Conservation (phyloP, 1,140 invertebrate species). For the Tenebrio molitor region DNA sequence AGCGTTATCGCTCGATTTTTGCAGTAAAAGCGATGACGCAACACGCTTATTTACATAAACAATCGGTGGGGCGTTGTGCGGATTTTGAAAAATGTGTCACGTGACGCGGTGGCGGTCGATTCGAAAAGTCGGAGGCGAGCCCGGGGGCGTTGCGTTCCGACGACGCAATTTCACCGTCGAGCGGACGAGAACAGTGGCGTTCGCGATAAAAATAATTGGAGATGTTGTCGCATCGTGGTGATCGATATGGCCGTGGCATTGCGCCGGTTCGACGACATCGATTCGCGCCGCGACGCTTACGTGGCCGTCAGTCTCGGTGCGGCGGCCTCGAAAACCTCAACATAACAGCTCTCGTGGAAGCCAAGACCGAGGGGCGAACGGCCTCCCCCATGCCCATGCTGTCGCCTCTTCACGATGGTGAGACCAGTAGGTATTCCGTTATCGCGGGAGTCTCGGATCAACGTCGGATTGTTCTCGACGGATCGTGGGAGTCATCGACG, state of each 20-base stretch:
- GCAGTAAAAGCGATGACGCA: constrained; percentile 6
- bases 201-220: constrained; percentile 8
- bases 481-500: background rate
- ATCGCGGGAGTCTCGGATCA: too few species aligned
- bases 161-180: constrained; percentile 5
- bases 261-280: constrained; percentile 45
- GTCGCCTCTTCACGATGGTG: constrained; percentile 51
- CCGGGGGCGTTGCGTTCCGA: background rate
- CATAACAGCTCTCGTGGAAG: constrained; percentile 41
- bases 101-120: constrained; percentile 32
- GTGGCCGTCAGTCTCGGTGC: constrained; percentile 40
- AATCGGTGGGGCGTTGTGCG: too few species aligned
- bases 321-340: constrained; percentile 42
- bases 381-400: constrained; percentile 57
- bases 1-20: constrained; percentile 40
- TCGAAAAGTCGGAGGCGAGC: background rate
- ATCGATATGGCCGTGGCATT: constrained; percentile 47
- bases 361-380: constrained; percentile 45
- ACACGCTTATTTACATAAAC: background rate
- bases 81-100: constrained; percentile 5
- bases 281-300: constrained; percentile 47
- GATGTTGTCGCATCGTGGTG: constrained; percentile 42
- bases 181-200: constrained; percentile 1
- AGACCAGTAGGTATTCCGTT: constrained; percentile 49
- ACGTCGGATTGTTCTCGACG: too few species aligned